Conservation (phyloP, 1,140 invertebrate genomes). For the Protaetia brevitarsis region DNA sequence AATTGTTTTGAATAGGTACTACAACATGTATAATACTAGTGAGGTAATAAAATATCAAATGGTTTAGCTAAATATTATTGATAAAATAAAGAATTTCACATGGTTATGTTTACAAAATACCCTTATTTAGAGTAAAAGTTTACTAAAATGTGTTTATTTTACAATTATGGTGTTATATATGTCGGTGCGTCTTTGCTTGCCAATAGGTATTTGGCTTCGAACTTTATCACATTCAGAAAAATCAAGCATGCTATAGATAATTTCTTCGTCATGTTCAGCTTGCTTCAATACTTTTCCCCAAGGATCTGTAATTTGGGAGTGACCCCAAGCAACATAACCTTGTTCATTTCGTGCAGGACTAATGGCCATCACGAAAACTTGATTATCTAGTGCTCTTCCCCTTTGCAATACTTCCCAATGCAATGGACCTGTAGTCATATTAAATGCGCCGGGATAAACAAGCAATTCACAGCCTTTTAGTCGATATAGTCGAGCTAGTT, state of each 20-base stretch:
- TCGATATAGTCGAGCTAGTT: conserved; percentile 82
- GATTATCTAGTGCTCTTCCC: conserved; percentile 83
- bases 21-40: too few species aligned
- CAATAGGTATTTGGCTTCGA: conserved; percentile 76
- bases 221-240: conserved; percentile 69
- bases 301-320: conserved; percentile 80
- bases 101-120: too few species aligned
- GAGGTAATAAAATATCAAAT: too few species aligned
- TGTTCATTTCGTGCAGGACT: conserved; percentile 76
- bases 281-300: conserved; percentile 79
- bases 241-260: conserved; percentile 77
- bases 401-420: conserved; percentile 88
- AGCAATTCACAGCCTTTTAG: conserved; percentile 44
- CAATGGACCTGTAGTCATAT: conserved; percentile 90
- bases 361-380: conserved; percentile 70
- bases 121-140: not conserved
- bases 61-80: too few species aligned
- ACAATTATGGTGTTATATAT: conserved; percentile 65
- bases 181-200: conserved; percentile 72
- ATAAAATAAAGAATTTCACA: too few species aligned
- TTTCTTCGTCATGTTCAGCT: conserved; percentile 67
- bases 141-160: conserved; percentile 7
- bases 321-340: conserved; percentile 85
- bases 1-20: too few species aligned
- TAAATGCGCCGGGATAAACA: conserved; percentile 81